Evolutionary conservation across 2,888 invertebrate genomes (phyloP).

Genomic region (Idaea dimidiata): DNA sequence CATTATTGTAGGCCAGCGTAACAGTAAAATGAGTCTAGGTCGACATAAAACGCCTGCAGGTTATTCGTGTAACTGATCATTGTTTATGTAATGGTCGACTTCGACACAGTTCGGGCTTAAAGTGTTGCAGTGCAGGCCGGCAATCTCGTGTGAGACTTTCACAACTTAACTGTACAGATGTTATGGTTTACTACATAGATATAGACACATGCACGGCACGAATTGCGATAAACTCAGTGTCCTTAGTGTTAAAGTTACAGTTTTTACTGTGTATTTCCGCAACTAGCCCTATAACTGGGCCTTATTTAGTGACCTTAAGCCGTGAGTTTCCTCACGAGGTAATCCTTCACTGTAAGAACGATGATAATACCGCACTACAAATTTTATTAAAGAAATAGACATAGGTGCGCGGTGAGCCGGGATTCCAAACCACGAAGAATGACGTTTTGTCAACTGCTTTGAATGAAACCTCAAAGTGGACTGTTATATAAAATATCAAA

Average conservation of each 20-base stretch:
- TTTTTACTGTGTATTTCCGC: too few species aligned
- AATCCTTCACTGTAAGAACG: too few species aligned
- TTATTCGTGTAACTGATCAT: conserved; percentile 23
- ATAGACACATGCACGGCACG: conserved; percentile 23
- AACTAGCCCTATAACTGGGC: too few species aligned
- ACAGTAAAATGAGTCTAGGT: conserved; percentile 6
- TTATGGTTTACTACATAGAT: conserved; percentile 43
- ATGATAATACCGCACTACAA: too few species aligned
- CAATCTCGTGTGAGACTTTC: conserved; percentile 49
- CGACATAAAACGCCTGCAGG: conserved; percentile 7
- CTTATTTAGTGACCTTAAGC: too few species aligned
- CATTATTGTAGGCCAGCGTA: conserved; percentile 2
- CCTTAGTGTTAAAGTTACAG: too few species aligned
- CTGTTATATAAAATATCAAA: conserved; percentile 31
- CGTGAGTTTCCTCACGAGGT: too few species aligned
- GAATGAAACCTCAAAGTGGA: neutral
- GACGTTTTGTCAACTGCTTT: conserved; percentile 17
- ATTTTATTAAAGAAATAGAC: too few species aligned
- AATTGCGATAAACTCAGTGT: conserved; percentile 34
- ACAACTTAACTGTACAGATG: conserved; percentile 46
- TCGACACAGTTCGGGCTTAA: conserved; percentile 44
- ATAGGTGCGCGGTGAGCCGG: too few species aligned
- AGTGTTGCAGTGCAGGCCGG: conserved; percentile 43
- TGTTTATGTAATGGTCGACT: conserved; percentile 42
- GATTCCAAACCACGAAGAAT: too few species aligned